These are phyloP conservation scores for Philereme transversata DNA, from an alignment of 2,888 invertebrate species.

Conservation along the genomic window DNA sequence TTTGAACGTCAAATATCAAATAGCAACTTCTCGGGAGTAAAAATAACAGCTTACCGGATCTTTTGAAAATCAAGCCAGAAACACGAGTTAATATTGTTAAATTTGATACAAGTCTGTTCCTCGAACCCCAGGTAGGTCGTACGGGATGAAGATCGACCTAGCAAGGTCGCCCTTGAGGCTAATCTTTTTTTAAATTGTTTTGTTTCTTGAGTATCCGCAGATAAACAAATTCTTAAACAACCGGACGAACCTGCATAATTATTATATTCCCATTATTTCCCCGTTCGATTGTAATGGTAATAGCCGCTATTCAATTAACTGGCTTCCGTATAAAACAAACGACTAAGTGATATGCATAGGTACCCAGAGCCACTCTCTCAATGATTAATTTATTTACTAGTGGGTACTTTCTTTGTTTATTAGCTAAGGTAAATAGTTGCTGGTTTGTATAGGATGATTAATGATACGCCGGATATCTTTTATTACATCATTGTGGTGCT, in stretches of 20 bases:
- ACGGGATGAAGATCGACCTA: slow-evolving; percentile 12
- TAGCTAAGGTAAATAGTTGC: not conserved
- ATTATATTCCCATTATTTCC: slow-evolving; percentile 10
- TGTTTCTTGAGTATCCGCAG: not conserved
- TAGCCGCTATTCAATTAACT: slow-evolving; percentile 27
- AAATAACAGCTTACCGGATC: too few species aligned
- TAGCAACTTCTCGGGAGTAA: too few species aligned
- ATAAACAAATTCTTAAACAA: slow-evolving; percentile 13
- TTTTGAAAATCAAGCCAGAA: too few species aligned
- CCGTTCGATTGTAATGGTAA: slow-evolving; percentile 26
- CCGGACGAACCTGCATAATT: slow-evolving; percentile 7
- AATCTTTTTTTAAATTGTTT: slow-evolving; percentile 10
- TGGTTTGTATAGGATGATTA: too few species aligned
- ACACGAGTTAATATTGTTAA: not conserved
- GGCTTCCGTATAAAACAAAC: slow-evolving; percentile 29
- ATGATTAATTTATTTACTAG: slow-evolving; percentile 11
- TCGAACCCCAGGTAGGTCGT: slow-evolving; percentile 17
- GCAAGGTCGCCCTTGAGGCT: slow-evolving; percentile 10
- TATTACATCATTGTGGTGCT: too few species aligned
- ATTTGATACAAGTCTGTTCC: slow-evolving; percentile 10
- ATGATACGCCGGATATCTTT: too few species aligned
- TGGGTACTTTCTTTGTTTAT: slow-evolving; percentile 12
- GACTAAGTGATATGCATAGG: slow-evolving; percentile 21
- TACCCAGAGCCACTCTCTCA: slow-evolving; percentile 9
- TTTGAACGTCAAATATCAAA: too few species aligned